Evolutionary conservation across 2,888 invertebrate genomes (phyloP), one percentile per base, ranked within the genome.

Genomic region (Meghimatium bilineatum): DNA sequence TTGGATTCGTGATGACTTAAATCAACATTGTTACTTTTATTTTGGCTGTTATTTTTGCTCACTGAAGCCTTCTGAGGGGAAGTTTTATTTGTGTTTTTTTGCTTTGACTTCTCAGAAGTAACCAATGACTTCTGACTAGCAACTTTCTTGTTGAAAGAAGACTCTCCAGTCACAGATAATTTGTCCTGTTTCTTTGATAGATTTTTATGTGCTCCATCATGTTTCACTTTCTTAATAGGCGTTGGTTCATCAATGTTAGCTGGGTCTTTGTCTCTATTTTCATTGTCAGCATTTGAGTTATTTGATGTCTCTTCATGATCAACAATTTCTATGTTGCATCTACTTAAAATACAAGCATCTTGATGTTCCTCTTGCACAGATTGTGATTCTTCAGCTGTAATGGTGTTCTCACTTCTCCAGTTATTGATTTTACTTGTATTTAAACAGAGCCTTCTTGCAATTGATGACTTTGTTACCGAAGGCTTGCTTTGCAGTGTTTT

Each of bases 261-360:
- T 29, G 78, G 12, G 26, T 78, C 78, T 67, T 78, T 78, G 32
- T 78, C 80, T 20, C 56, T 71, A 36, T 80, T 80, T 56, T 80
- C 80, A n/a, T 80, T 80, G 49, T 80, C 71, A 17, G 80, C 71
- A 67, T 34, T 52, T 8, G 71, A 69, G 29, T 6, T 71, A 14
- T 69, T 34, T 2, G 80, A 80, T 17, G 69, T 69, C 34, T 71
- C 71, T 17, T 26, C 80, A 71, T 52, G 56, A 71, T 71, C 80
- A 32, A n/a, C 26, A n/a, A 34, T n/a, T 32, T 6, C 26, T 36
- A 52, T 49, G 34, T 80, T 80, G 17, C 52, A 36, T 36, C 36
- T 80, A 34, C 26, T 71, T 52, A 56, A 77, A 26, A 38, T n/a
- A n/a, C 23, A 36, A 67, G 63, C 32, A 23, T 77, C 17, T 75